phyloP scores from a whole-genome alignment of 2,888 invertebrate species.

The Drosophila kanekoi region DNA sequence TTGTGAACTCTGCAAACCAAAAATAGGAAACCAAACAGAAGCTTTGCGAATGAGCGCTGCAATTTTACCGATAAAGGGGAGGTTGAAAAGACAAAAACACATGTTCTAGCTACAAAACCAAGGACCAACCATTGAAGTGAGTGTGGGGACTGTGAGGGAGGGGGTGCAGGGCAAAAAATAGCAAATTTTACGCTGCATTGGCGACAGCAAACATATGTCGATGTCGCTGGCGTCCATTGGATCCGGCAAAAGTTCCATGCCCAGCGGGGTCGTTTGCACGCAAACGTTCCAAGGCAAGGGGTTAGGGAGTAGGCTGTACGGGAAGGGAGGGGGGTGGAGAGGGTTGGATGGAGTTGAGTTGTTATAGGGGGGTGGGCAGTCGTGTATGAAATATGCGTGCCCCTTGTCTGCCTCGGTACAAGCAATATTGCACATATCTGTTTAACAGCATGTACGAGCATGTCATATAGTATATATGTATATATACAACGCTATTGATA shows the following conservation, averaged over 20 bases:
- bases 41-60: too few species aligned
- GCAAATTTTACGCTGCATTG: constrained; percentile 72
- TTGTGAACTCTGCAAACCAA: constrained; percentile 33
- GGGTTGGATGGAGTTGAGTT: not conserved
- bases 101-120: constrained; percentile 41
- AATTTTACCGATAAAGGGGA: too few species aligned
- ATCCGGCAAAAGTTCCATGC: constrained; percentile 57
- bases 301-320: not conserved
- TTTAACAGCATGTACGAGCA: constrained; percentile 23
- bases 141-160: not conserved
- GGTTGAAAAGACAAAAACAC: constrained; percentile 44
- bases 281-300: constrained; percentile 9
- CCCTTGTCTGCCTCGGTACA: constrained; percentile 25
- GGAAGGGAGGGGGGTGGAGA: not conserved
- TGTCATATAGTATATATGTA: constrained; percentile 7
- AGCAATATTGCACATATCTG: constrained; percentile 61
- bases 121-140: constrained; percentile 6
- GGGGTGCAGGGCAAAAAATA: constrained; percentile 40
- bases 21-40: constrained; percentile 19
- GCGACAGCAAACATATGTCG: constrained; percentile 71
- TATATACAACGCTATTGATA: constrained; percentile 46
- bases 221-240: constrained; percentile 48
- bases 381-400: constrained; percentile 68
- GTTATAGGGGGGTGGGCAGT: constrained; percentile 20
- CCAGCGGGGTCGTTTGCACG: constrained; percentile 65